phyloP scores from a whole-genome alignment of 92 coral and sea anemone genomes.

The Bergia puertoricense region DNA sequence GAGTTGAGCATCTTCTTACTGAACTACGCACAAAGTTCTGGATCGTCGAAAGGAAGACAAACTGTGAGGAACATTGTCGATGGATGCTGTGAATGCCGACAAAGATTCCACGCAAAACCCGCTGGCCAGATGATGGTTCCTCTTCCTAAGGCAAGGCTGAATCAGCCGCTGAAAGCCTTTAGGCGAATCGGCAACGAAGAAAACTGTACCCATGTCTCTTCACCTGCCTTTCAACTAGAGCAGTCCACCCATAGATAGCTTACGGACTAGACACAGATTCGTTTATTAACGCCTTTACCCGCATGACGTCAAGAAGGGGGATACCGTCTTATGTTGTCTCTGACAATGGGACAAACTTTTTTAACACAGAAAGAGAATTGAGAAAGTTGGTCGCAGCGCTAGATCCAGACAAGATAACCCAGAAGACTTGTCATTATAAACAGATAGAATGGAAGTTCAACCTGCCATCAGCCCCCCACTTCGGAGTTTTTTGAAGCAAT shows the following conservation, averaged over 20 bases:
- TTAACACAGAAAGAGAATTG: constrained; percentile 56
- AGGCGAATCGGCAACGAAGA: constrained; percentile 35
- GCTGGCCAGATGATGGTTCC: constrained; percentile 49
- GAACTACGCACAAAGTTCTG: constrained; percentile 51
- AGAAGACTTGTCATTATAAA: constrained; percentile 44
- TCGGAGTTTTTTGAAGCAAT: constrained; percentile 66
- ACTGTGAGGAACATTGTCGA: constrained; percentile 27
- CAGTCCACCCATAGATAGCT: constrained; percentile 46
- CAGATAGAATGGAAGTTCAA: constrained; percentile 63
- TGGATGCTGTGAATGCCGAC: constrained; percentile 37
- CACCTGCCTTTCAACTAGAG: constrained; percentile 41
- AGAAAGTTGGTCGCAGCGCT: constrained; percentile 52
- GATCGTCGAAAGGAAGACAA: constrained; percentile 51
- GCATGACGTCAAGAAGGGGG: constrained; percentile 57
- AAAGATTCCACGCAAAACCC: constrained; percentile 38
- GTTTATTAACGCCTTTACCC: constrained; percentile 39
- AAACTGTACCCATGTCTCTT: constrained; percentile 46
- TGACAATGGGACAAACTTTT: constrained; percentile 57
- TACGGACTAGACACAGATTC: constrained; percentile 40
- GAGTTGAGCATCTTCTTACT: constrained; percentile 44
- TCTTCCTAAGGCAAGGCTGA: constrained; percentile 36
- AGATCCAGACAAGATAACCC: constrained; percentile 47
- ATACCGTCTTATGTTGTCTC: constrained; percentile 40
- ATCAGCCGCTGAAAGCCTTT: constrained; percentile 36
- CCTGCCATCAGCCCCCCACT: constrained; percentile 61